Base-by-base conservation (phyloP, 2,888 invertebrate genomes). In the Cremastobaeus sp. region DNA sequence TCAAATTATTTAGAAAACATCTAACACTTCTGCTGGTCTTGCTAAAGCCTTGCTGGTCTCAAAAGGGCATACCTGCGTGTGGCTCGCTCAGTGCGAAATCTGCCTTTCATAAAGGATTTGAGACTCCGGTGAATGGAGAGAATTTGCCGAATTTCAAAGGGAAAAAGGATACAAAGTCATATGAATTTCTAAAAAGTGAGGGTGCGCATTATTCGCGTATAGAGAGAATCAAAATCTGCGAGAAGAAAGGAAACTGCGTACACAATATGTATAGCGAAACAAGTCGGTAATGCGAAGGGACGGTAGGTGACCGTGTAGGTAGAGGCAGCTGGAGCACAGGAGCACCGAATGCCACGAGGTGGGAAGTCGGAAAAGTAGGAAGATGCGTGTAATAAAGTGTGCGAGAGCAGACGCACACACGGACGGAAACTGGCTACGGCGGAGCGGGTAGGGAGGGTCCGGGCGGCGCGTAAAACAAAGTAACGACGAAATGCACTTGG, bases 401-500 rank as follows among this genome's bases (percentile, higher is more conserved):
- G 62, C 64, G 59, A 48, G 55, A n/a, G 39, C 50, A 11, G 41
- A 41, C 34, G 30, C 48, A 54, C 59, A 39, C 4, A 25, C 25
- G 8, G 35, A 25, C 62, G 50, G 47, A 55, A 30, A 52, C 34
- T 57, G 34, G 41, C 15, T 50, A 41, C 43, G 55, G 34, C 50
- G 45, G 57, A 55, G 54, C 14, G 48, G 57, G 39, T 52, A 28
- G 69, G 77, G 79, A 73, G 60, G 76, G 83, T 79, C 80, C 83
- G 83, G 66, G 77, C 78, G 76, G 83, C 80, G 81, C 83, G 84
- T 86, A 86, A 86, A 87, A 86, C 86, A 86, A 86, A 86, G 86
- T 86, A 86, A 86, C 86, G 86, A 85, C 84, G 83, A 85, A 86
- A 85, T 84, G 84, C 84, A 85, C 84, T 83, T 81, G 81, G 81